phyloP scores from a whole-genome alignment of 1,140 invertebrate genomes.

The Centruroides vittatus region DNA sequence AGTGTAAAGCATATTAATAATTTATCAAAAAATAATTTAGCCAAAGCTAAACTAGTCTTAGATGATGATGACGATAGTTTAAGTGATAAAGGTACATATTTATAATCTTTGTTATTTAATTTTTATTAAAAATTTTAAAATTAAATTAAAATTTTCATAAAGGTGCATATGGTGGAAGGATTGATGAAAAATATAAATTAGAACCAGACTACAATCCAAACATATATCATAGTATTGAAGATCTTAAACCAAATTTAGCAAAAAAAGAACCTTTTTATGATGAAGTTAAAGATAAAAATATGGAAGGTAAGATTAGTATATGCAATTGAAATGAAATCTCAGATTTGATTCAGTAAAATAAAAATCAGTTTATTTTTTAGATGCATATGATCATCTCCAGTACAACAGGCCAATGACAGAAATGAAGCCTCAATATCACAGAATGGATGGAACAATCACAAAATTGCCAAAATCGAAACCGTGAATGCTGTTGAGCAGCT shows the following conservation, averaged over 20 bases:
- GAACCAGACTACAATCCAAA: constrained; percentile 25
- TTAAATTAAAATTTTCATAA: background rate
- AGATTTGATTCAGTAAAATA: background rate
- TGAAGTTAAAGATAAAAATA: constrained; percentile 67
- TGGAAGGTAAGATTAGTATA: constrained; percentile 17
- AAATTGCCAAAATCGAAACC: background rate
- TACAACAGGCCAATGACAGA: constrained; percentile 58
- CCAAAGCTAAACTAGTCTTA: constrained; percentile 12
- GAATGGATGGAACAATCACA: constrained; percentile 36
- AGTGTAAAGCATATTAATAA: constrained; percentile 18
- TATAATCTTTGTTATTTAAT: background rate
- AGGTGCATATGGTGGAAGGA: constrained; percentile 16
- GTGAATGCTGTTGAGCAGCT: background rate
- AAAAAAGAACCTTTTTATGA: constrained; percentile 67
- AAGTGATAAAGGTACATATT: constrained; percentile 7
- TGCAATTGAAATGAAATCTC: constrained; percentile 14
- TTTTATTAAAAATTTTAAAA: background rate
- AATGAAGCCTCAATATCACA: constrained; percentile 63
- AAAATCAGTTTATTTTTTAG: background rate
- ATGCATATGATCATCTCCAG: constrained; percentile 66
- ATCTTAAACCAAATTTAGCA: constrained; percentile 41
- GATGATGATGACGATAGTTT: constrained; percentile 12
- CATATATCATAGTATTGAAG: constrained; percentile 64
- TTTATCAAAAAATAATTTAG: constrained; percentile 13
- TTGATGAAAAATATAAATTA: constrained; percentile 12